Percentiles rank a stretch among this genome's conserved stretches.
Conservation (phyloP, 2,888 invertebrate genomes). For the Acanthacorydalis orientalis region DNA sequence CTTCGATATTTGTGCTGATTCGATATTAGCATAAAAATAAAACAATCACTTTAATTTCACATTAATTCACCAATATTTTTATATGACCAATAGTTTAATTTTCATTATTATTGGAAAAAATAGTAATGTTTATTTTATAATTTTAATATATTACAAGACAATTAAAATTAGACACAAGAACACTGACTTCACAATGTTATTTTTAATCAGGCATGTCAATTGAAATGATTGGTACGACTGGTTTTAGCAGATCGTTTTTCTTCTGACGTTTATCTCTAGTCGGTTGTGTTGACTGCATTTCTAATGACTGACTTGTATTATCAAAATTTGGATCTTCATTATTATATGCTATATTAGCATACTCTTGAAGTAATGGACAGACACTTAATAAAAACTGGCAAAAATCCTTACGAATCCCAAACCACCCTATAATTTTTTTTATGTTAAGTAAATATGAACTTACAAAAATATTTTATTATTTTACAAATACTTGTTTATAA, state of each 20-base stretch:
- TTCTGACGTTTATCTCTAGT: conserved; percentile 39
- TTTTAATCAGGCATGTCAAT: conserved; percentile 83
- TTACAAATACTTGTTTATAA: too few species aligned
- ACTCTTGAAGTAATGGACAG: conserved; percentile 91
- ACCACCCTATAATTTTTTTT: conserved; percentile 66
- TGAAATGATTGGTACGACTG: conserved; percentile 74
- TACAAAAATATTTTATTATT: too few species aligned
- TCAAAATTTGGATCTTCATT: conserved; percentile 35
- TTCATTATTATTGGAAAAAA: too few species aligned
- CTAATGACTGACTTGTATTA: conserved; percentile 27
- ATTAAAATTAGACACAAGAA: not conserved
- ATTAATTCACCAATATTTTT: too few species aligned
- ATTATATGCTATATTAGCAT: conserved; percentile 94
- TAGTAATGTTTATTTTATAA: too few species aligned
- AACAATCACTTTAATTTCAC: too few species aligned
- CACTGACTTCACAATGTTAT: not conserved
- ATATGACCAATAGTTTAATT: too few species aligned
- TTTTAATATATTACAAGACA: not conserved
- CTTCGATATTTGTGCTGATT: too few species aligned
- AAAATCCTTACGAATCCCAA: conserved; percentile 94
- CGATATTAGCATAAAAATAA: too few species aligned
- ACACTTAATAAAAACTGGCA: conserved; percentile 89
- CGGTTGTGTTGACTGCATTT: conserved; percentile 28
- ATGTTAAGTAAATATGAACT: too few species aligned
- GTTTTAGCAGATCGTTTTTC: conserved; percentile 65